Conservation (phyloP, 2,113 vertebrate genomes). For the human (Homo sapiens) region GRCh38 chr9:112572001-112572500, state of each 20-base stretch:
- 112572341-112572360: neutral
- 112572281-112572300: constrained; percentile 8
- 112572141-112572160: neutral
- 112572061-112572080: neutral
- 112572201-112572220: neutral
- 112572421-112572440: neutral
- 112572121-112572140: neutral
- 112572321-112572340: constrained; percentile 1
- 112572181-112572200: neutral
- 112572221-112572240: neutral
- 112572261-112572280: neutral
- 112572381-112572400: neutral
- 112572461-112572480: neutral
- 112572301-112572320: neutral
- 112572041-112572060: neutral
- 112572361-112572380: neutral
- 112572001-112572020: neutral
- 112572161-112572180: neutral
- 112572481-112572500: neutral
- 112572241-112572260: constrained; percentile 1
- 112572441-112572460: neutral
- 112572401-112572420: neutral
- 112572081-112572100: neutral
- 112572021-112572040: neutral
- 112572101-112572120: neutral